Evolutionary conservation across 2,888 invertebrate genomes (phyloP).

Genomic region (Ennomos fuscantarius): DNA sequence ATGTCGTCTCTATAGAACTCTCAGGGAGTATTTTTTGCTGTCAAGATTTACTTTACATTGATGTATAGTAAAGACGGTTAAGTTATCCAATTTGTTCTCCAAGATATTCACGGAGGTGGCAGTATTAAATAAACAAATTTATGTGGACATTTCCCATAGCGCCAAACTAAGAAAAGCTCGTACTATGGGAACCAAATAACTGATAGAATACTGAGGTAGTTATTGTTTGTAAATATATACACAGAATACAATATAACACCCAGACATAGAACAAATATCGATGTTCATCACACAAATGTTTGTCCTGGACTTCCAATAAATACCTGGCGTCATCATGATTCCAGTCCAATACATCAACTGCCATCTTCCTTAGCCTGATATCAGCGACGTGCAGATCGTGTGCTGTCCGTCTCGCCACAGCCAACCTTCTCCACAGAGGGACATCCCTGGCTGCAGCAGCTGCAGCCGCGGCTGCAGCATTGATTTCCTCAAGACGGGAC

Average conservation of each 20-base stretch:
- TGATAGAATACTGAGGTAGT: too few species aligned
- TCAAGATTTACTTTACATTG: slow-evolving; percentile 3
- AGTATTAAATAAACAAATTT: too few species aligned
- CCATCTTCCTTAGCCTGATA: slow-evolving; percentile 96
- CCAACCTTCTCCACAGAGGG: slow-evolving; percentile 95
- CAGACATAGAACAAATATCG: too few species aligned
- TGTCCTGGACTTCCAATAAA: too few species aligned
- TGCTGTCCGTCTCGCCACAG: slow-evolving; percentile 90
- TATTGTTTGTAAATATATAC: too few species aligned
- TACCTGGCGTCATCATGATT: slow-evolving; percentile 94
- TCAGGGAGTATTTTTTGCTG: neutral
- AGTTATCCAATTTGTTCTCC: too few species aligned
- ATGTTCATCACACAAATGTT: too few species aligned
- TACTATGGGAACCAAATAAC: too few species aligned
- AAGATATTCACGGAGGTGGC: too few species aligned
- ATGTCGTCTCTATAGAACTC: slow-evolving; percentile 8
- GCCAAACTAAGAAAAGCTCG: too few species aligned
- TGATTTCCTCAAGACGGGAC: slow-evolving; percentile 96
- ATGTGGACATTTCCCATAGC: too few species aligned
- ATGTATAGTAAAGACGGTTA: neutral
- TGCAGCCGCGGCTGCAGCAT: slow-evolving; percentile 95
- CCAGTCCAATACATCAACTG: slow-evolving; percentile 97
- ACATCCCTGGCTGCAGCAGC: slow-evolving; percentile 95
- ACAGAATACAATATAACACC: too few species aligned
- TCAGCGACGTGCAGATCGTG: slow-evolving; percentile 95